A percentile compares a stretch with the other conserved stretches of the same genome.
These are phyloP conservation scores for Hydrophis major DNA, from an alignment of 2,797 vertebrate genomes.

Conservation along the genomic window DNA sequence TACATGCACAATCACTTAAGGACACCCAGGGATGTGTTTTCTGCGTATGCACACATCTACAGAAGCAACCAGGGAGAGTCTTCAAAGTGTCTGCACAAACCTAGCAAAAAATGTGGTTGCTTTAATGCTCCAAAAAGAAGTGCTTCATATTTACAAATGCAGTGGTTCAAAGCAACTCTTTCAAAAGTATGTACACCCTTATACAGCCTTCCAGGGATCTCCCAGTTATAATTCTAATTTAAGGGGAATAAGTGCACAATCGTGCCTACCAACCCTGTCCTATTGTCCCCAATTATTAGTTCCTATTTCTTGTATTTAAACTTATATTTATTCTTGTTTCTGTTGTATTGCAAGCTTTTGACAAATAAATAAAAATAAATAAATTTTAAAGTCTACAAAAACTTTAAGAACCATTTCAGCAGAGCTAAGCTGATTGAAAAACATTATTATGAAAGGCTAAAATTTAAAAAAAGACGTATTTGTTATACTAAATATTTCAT, in stretches of 20 bases:
- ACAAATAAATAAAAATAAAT: no score
- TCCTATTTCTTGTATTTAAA: no score
- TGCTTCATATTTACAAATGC: background rate
- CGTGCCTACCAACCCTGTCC: no score
- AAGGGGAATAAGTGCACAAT: background rate
- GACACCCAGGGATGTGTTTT: background rate
- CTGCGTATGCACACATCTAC: background rate
- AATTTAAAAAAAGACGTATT: no score
- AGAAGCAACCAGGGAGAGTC: background rate
- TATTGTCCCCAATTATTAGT: no score
- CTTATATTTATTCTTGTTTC: no score
- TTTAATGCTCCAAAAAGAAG: background rate
- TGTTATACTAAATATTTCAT: no score
- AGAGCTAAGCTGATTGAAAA: no score
- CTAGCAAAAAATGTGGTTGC: background rate
- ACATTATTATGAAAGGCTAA: no score
- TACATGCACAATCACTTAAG: background rate
- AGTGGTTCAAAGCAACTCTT: background rate
- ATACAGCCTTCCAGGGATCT: background rate
- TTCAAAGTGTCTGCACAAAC: background rate
- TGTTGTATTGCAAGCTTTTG: no score
- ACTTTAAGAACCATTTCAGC: no score
- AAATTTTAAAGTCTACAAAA: no score
- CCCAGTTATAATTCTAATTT: background rate
- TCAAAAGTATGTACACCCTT: background rate